Conservation (phyloP, 1,140 invertebrate genomes). For the Heterodera carotae region DNA sequence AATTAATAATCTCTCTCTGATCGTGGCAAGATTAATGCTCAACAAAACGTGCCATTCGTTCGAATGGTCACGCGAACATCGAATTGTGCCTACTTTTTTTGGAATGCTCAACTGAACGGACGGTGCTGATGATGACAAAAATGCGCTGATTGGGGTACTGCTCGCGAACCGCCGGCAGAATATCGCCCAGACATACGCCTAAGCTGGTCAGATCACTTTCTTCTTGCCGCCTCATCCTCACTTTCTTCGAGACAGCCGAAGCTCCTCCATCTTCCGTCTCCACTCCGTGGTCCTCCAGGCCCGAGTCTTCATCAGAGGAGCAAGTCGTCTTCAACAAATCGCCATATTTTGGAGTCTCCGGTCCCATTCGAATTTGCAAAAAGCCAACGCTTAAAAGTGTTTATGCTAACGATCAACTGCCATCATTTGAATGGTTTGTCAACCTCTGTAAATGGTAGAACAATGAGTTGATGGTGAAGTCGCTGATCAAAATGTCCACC, state of each 20-base stretch:
- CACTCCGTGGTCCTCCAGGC: constrained; percentile 56
- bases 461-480: constrained; percentile 63
- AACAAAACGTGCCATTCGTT: constrained; percentile 42
- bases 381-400: constrained; percentile 56
- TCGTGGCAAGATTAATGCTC: no score
- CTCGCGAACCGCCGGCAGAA: constrained; percentile 62
- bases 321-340: constrained; percentile 64
- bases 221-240: constrained; percentile 39
- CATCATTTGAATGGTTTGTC: neutral
- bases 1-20: no score
- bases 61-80: constrained; percentile 48
- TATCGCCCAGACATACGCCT: constrained; percentile 64
- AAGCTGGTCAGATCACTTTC: constrained; percentile 50
- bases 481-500: constrained; percentile 60
- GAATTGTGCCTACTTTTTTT: constrained; percentile 49
- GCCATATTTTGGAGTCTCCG: constrained; percentile 64
- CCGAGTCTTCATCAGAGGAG: constrained; percentile 52
- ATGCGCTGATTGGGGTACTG: constrained; percentile 63
- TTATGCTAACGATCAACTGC: neutral
- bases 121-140: constrained; percentile 53
- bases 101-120: constrained; percentile 59
- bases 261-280: constrained; percentile 41
- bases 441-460: constrained; percentile 60
- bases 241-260: neutral
- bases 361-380: constrained; percentile 58